These are phyloP conservation scores for Panagrolaimus sp. DNA, from an alignment of 1,140 invertebrate genomes.

Conservation along the genomic window DNA sequence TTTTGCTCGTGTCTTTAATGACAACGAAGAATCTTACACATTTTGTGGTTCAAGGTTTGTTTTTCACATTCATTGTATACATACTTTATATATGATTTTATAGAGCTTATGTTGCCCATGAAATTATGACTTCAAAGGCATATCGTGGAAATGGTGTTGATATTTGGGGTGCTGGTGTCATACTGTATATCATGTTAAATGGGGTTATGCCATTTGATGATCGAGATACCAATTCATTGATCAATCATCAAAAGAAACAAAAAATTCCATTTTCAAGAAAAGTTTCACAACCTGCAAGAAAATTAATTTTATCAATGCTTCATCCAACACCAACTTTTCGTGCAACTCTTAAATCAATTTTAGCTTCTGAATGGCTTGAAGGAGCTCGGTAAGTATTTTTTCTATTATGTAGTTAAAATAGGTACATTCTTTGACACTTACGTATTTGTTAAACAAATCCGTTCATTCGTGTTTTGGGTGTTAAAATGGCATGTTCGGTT, in stretches of 20 bases:
- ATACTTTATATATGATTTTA: too few species aligned
- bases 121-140: conserved; percentile 64
- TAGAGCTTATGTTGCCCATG: conserved; percentile 69
- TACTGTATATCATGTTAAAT: conserved; percentile 67
- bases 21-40: conserved; percentile 37
- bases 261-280: conserved; percentile 67
- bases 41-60: conserved; percentile 61
- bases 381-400: neutral
- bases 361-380: conserved; percentile 82
- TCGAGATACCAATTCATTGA: conserved; percentile 71
- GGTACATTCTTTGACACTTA: too few species aligned
- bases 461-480: too few species aligned
- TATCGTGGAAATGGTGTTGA: conserved; percentile 68
- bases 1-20: conserved; percentile 63
- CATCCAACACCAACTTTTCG: conserved; percentile 39
- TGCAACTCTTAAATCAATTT: conserved; percentile 25
- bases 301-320: conserved; percentile 40
- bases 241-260: conserved; percentile 71
- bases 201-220: conserved; percentile 83
- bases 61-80: too few species aligned
- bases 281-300: conserved; percentile 21
- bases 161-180: conserved; percentile 68
- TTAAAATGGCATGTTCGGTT: too few species aligned
- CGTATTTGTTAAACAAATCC: too few species aligned
- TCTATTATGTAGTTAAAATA: neutral